Conservation (phyloP, 2,113 vertebrate genomes). For the Oostethus manadensis region DNA sequence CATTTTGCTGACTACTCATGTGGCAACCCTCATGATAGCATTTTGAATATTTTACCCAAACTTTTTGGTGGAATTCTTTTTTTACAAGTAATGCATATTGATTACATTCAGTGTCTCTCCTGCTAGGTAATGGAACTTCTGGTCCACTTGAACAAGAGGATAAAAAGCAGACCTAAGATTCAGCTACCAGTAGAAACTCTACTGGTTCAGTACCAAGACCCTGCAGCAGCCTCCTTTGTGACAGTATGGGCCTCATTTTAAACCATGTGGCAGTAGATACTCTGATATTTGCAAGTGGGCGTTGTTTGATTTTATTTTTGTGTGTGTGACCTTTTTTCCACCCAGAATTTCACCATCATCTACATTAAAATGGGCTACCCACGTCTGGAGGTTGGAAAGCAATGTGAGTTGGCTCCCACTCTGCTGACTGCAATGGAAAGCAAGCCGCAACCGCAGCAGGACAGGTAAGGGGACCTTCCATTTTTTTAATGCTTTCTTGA, state of each 20-base stretch:
- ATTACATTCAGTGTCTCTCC: not conserved
- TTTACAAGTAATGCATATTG: too few relatives aligned
- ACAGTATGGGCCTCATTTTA: conserved; percentile 70
- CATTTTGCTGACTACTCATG: too few relatives aligned
- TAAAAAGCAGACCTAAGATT: conserved; percentile 95
- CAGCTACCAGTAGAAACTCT: conserved; percentile 96
- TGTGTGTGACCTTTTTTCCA: not conserved
- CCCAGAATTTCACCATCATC: conserved; percentile 98
- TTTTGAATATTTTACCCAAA: too few relatives aligned
- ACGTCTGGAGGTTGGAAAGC: conserved; percentile 88
- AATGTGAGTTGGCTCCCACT: conserved; percentile 93
- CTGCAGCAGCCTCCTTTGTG: conserved; percentile 94
- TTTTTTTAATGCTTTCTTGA: not conserved
- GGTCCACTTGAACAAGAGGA: conserved; percentile 95
- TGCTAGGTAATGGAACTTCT: conserved; percentile 95
- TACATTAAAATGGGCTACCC: conserved; percentile 99
- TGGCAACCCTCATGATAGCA: too few relatives aligned
- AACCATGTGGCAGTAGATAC: too few relatives aligned
- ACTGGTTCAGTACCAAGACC: conserved; percentile 96
- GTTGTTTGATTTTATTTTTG: conserved; percentile 12
- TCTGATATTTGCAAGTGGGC: not conserved
- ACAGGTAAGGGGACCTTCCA: conserved; percentile 77
- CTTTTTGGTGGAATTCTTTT: too few relatives aligned
- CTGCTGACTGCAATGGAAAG: conserved; percentile 98
- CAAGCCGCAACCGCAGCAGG: conserved; percentile 95